Evolutionary conservation across 2,113 vertebrate genomes (phyloP).

Genomic region (Festucalex cinctus): DNA sequence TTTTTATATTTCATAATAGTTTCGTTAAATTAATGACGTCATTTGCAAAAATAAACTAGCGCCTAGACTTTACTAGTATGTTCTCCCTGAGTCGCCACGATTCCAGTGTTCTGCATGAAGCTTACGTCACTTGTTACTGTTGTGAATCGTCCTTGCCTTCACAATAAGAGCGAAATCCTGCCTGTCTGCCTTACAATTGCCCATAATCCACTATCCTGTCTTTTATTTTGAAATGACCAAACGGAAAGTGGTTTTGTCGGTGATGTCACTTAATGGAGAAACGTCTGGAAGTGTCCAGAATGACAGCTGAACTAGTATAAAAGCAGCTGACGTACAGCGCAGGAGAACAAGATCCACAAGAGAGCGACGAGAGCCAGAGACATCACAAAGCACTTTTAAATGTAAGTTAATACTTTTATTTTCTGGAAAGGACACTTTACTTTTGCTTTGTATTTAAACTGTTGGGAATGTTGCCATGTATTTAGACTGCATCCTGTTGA

Average conservation of each 20-base stretch:
- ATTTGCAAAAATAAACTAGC: too few species aligned
- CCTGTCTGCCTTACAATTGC: not conserved
- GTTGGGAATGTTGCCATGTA: not conserved
- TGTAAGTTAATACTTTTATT: not conserved
- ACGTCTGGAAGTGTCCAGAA: not conserved
- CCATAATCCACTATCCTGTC: not conserved
- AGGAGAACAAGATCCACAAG: not conserved
- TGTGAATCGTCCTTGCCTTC: not conserved
- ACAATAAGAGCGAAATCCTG: not conserved
- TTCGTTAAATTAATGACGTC: too few species aligned
- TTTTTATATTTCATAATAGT: too few species aligned
- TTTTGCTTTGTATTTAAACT: not conserved
- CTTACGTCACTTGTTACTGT: not conserved
- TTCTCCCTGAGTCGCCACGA: not conserved
- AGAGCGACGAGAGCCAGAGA: not conserved
- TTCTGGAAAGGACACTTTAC: not conserved
- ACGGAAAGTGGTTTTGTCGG: not conserved
- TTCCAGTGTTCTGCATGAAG: not conserved
- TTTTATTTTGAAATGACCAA: not conserved
- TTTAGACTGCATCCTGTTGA: not conserved
- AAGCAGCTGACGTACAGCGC: not conserved
- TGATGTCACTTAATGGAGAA: not conserved
- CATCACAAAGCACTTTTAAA: not conserved
- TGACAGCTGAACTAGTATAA: not conserved
- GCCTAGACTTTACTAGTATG: not conserved